Evolutionary conservation across 2,797 vertebrate genomes (phyloP).

Genomic region (Microcaecilia unicolor): DNA sequence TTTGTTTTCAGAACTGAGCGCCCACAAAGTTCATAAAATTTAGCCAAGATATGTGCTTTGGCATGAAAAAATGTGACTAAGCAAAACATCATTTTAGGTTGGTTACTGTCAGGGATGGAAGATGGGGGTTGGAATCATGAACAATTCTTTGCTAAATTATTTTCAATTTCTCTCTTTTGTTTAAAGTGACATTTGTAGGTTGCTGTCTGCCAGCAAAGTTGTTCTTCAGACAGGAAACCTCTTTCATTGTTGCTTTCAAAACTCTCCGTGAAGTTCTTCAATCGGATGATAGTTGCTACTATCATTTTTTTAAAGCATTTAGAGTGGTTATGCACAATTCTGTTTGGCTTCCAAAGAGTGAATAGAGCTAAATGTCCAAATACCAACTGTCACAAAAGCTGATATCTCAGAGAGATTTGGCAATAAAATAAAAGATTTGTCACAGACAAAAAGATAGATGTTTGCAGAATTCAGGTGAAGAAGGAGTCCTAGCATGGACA

Average conservation of each 20-base stretch:
- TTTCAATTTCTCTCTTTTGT: constrained; percentile 34
- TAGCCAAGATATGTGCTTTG: constrained; percentile 32
- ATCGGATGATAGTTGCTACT: no score
- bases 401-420: no score
- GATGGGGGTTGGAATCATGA: no score
- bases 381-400: no score
- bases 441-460: no score
- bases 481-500: no score
- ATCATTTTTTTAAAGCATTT: no score
- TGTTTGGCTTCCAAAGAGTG: no score
- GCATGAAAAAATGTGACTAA: constrained; percentile 40
- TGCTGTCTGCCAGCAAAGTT: constrained; percentile 13
- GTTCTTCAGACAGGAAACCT: constrained; percentile 24
- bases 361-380: no score
- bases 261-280: constrained; percentile 26
- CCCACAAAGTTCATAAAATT: constrained; percentile 40
- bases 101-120: constrained; percentile 29
- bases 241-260: constrained; percentile 20
- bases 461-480: no score
- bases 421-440: no score
- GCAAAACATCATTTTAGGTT: constrained; percentile 22
- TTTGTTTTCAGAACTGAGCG: constrained; percentile 29
- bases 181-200: constrained; percentile 27
- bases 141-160: constrained; percentile 36
- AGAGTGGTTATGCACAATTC: no score